A percentile compares a stretch with the other conserved stretches of the same genome.
These are phyloP conservation scores for Ceratina australensis DNA, from an alignment of 1,140 invertebrate genomes.

Conservation along the genomic window DNA sequence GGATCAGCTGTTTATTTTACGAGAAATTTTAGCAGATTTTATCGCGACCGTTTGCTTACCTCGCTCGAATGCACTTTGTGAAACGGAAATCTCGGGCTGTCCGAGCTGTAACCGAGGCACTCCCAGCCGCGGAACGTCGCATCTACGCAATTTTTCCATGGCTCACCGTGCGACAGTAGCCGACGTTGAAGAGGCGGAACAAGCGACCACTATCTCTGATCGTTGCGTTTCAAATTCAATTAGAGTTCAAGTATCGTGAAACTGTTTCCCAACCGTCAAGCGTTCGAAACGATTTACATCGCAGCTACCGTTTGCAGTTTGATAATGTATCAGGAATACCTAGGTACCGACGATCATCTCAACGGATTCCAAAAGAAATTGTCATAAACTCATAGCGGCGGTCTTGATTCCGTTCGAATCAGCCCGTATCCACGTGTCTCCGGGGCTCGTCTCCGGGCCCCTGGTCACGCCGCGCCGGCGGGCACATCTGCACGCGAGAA, in stretches of 20 bases:
- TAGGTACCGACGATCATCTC: no score
- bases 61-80: no score
- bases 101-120: constrained; percentile 19
- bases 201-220: constrained; percentile 3
- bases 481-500: constrained; percentile 52
- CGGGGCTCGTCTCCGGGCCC: constrained; percentile 23
- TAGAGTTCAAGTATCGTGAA: background rate
- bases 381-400: no score
- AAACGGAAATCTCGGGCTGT: constrained; percentile 8
- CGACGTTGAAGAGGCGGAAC: constrained; percentile 24
- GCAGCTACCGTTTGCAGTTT: no score
- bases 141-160: constrained; percentile 27
- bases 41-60: no score
- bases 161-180: background rate
- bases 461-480: constrained; percentile 34
- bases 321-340: no score
- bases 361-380: no score
- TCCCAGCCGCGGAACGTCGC: constrained; percentile 30
- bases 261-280: constrained; percentile 11
- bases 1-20: no score
- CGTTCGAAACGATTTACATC: background rate
- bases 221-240: constrained; percentile 13
- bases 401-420: background rate
- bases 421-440: constrained; percentile 9
- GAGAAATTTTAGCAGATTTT: no score